A percentile compares a stretch with the other conserved stretches of the same genome.
These are phyloP conservation scores for Panzeria rudis DNA, from an alignment of 2,888 invertebrate genomes.

Conservation along the genomic window DNA sequence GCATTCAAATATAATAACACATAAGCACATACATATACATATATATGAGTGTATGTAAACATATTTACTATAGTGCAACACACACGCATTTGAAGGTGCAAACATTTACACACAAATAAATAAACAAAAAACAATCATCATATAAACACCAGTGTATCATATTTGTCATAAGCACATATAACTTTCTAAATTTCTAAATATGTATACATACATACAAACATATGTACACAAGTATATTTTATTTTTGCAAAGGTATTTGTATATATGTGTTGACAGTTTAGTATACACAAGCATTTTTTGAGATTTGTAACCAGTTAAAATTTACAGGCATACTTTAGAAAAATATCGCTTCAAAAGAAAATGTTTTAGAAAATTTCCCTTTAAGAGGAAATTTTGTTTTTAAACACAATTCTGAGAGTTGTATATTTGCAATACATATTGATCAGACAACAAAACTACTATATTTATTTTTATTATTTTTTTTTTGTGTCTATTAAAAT, in stretches of 20 bases:
- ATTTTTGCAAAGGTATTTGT: constrained; percentile 1
- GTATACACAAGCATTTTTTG: background rate
- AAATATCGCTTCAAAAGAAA: background rate
- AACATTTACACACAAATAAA: constrained; percentile 31
- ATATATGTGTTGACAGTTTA: background rate
- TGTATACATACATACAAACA: background rate
- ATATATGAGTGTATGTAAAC: background rate
- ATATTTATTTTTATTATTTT: too few species aligned
- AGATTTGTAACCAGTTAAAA: too few species aligned
- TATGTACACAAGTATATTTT: background rate
- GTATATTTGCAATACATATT: too few species aligned
- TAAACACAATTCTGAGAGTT: too few species aligned
- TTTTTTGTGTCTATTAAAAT: too few species aligned
- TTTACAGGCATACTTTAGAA: too few species aligned
- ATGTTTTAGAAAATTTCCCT: too few species aligned
- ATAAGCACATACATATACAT: background rate
- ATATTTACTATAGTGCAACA: background rate
- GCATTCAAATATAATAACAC: background rate
- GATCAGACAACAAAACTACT: too few species aligned
- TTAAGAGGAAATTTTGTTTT: too few species aligned
- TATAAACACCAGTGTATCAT: constrained; percentile 50
- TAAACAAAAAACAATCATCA: constrained; percentile 29
- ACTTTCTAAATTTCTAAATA: constrained; percentile 52
- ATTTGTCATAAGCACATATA: constrained; percentile 63
- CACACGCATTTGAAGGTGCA: constrained; percentile 3